Percentiles rank a stretch among this genome's conserved stretches.
phyloP scores from a whole-genome alignment of 2,797 vertebrate species.

The Pseudochromis fuscus region DNA sequence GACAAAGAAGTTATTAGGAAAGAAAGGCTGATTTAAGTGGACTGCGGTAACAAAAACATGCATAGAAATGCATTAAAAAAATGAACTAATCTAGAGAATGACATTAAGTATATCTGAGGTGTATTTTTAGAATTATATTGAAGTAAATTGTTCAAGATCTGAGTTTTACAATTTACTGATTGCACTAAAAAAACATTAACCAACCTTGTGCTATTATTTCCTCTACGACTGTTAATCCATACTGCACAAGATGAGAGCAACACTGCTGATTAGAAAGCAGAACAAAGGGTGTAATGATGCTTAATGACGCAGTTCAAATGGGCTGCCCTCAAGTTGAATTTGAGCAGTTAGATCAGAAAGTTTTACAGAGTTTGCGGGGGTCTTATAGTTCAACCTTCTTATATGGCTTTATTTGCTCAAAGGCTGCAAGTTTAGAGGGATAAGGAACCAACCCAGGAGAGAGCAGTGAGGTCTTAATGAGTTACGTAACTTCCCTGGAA shows the following conservation, averaged over 20 bases:
- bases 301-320: constrained; percentile 72
- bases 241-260: constrained; percentile 30
- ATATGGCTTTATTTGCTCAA: constrained; percentile 84
- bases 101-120: background rate
- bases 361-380: constrained; percentile 78
- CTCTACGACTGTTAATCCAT: constrained; percentile 33
- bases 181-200: constrained; percentile 26
- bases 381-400: constrained; percentile 80
- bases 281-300: constrained; percentile 56
- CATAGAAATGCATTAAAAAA: background rate
- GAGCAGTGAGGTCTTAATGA: constrained; percentile 83
- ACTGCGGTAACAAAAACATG: constrained; percentile 11
- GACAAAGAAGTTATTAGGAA: constrained; percentile 47
- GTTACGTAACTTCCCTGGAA: constrained; percentile 85
- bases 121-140: background rate
- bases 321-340: constrained; percentile 71
- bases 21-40: constrained; percentile 16
- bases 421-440: constrained; percentile 81
- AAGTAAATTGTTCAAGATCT: constrained; percentile 2
- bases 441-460: constrained; percentile 77
- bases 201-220: constrained; percentile 28
- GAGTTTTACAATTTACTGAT: background rate
- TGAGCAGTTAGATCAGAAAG: constrained; percentile 72
- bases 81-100: background rate
- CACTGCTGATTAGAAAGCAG: constrained; percentile 61